These are phyloP conservation scores for Amblyopsis hoosieri DNA, from an alignment of 2,797 vertebrate genomes.

Conservation along the genomic window DNA sequence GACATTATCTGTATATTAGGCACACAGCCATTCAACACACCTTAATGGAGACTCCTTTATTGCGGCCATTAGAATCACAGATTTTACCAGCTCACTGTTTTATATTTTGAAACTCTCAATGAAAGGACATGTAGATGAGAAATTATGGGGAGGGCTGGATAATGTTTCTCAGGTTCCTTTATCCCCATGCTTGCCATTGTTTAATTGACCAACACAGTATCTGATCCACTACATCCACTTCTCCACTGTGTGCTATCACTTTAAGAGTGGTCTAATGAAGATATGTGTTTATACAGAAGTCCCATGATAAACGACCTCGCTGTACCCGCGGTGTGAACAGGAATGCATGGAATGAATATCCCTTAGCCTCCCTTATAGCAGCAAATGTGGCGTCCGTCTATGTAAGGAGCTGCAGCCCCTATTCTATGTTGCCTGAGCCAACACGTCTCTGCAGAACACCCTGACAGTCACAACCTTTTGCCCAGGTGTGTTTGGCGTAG, in stretches of 20 bases:
- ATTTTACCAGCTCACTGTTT: not conserved
- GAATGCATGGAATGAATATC: conserved; percentile 43
- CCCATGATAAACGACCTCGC: conserved; percentile 24
- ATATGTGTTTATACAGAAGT: conserved; percentile 26
- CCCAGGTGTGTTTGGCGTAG: conserved; percentile 71
- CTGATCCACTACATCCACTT: conserved; percentile 5
- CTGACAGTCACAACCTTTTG: conserved; percentile 47
- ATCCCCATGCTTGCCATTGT: not conserved
- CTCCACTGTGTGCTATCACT: conserved; percentile 19
- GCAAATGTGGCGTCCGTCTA: no score
- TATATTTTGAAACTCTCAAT: no score
- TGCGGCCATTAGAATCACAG: no score
- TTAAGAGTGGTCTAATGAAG: conserved; percentile 52
- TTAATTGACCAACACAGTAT: not conserved
- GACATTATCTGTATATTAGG: no score
- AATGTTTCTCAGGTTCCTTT: not conserved
- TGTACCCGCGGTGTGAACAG: conserved; percentile 18
- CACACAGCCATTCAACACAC: no score
- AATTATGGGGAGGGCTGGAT: no score
- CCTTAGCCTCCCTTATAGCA: no score
- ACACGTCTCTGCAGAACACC: conserved; percentile 30
- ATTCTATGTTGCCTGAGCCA: no score
- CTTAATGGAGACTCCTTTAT: no score
- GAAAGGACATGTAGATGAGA: no score
- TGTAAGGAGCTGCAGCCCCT: no score